Evolutionary conservation across 2,797 vertebrate genomes (phyloP).

Genomic region (Simalia tracyae): DNA sequence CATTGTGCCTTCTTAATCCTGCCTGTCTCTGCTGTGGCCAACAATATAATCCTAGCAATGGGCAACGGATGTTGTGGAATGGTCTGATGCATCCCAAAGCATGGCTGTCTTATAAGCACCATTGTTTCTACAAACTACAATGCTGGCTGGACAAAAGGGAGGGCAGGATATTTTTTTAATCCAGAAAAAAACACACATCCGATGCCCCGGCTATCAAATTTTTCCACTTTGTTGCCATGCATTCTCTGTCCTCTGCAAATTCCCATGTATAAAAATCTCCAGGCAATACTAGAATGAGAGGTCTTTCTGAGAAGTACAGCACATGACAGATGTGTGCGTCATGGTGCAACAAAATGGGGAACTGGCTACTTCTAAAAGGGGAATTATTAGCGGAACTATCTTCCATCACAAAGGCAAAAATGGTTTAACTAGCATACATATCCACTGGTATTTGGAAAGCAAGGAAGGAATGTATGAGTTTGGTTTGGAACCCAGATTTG

Average conservation of each 20-base stretch:
- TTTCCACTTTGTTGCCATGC: not conserved
- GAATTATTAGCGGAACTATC: not conserved
- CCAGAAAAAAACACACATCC: not conserved
- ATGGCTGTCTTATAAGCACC: not conserved
- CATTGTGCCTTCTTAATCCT: not conserved
- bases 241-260: not conserved
- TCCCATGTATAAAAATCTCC: not conserved
- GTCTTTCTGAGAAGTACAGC: not conserved
- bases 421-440: not conserved
- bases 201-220: not conserved
- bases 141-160: not conserved
- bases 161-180: not conserved
- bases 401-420: not conserved
- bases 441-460: not conserved
- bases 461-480: not conserved
- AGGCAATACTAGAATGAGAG: not conserved
- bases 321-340: not conserved
- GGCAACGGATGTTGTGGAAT: not conserved
- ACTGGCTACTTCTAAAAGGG: not conserved
- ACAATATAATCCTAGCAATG: not conserved
- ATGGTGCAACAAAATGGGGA: not conserved
- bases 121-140: not conserved
- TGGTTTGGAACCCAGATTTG: not conserved
- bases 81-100: not conserved
- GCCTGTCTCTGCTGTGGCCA: not conserved